Percentiles rank a stretch among this genome's conserved stretches.
Conservation (phyloP, 37 sponge, comb jelly and placozoan species). For the Hormiphora californensis region DNA sequence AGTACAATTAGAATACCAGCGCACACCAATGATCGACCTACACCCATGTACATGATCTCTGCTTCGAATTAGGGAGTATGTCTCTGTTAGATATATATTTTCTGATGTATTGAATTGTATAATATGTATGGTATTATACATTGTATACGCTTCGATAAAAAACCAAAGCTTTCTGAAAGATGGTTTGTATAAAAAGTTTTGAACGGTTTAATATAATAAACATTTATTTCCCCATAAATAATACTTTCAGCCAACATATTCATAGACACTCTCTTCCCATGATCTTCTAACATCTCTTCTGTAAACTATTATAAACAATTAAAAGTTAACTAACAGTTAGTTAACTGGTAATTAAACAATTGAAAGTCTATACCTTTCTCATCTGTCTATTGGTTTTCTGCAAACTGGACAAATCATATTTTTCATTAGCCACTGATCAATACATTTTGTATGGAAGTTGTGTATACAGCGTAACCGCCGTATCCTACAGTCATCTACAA, state of each 20-base stretch:
- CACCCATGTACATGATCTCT: background rate
- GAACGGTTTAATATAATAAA: too few relatives aligned
- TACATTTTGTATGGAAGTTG: conserved; percentile 40
- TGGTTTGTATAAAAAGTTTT: too few relatives aligned
- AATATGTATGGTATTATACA: background rate
- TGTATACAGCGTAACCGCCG: conserved; percentile 41
- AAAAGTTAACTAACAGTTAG: too few relatives aligned
- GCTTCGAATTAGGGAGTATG: background rate
- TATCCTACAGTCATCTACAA: conserved; percentile 10
- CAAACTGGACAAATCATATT: conserved; percentile 52
- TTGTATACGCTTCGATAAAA: background rate
- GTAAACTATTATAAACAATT: too few relatives aligned
- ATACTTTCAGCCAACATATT: too few relatives aligned
- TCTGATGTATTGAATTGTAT: background rate
- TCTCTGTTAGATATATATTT: background rate
- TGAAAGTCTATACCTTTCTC: too few relatives aligned
- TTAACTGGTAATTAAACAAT: too few relatives aligned
- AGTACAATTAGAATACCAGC: conserved; percentile 15
- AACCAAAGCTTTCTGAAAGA: too few relatives aligned
- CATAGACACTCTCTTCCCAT: too few relatives aligned
- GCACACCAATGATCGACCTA: background rate
- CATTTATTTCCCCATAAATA: too few relatives aligned
- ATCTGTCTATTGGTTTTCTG: background rate
- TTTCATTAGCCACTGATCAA: conserved; percentile 51
- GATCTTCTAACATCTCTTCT: too few relatives aligned